These are phyloP conservation scores for Rhagoletis pomonella DNA, from an alignment of 1,140 invertebrate genomes.

Conservation along the genomic window DNA sequence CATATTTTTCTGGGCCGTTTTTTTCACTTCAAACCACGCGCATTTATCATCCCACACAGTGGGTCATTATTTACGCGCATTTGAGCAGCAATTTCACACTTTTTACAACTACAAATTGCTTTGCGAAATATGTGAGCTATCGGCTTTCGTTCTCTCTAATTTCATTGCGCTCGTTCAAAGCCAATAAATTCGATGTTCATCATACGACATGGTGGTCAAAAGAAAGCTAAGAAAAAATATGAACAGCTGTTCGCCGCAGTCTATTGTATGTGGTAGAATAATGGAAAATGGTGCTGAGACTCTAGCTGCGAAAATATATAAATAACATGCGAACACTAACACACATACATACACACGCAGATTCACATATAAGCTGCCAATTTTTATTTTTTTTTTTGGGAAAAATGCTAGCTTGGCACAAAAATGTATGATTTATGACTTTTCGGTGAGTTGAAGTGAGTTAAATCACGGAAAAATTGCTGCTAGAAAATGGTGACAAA, in stretches of 20 bases:
- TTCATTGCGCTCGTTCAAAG: conserved; percentile 20
- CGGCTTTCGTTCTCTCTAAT: not conserved
- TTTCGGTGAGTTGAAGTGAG: not conserved
- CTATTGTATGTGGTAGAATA: no score
- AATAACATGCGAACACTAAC: conserved; percentile 14
- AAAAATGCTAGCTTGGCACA: not conserved
- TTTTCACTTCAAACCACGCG: no score
- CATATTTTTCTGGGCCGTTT: no score
- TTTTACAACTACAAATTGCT: conserved; percentile 20
- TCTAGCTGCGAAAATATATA: conserved; percentile 4
- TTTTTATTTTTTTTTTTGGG: not conserved
- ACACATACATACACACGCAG: not conserved
- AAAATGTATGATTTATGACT: conserved; percentile 35
- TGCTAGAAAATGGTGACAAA: not conserved
- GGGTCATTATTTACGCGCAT: conserved; percentile 42
- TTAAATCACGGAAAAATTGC: not conserved
- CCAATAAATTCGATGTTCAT: conserved; percentile 51
- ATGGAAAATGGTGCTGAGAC: no score
- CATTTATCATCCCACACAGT: not conserved
- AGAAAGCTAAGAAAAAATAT: no score
- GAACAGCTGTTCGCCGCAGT: not conserved
- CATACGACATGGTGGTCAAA: conserved; percentile 32
- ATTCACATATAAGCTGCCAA: not conserved
- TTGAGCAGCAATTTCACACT: conserved; percentile 46
- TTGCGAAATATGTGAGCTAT: not conserved